These are phyloP conservation scores for Psammodynastes pulverulentus DNA, from an alignment of 2,113 vertebrate species.

Conservation along the genomic window DNA sequence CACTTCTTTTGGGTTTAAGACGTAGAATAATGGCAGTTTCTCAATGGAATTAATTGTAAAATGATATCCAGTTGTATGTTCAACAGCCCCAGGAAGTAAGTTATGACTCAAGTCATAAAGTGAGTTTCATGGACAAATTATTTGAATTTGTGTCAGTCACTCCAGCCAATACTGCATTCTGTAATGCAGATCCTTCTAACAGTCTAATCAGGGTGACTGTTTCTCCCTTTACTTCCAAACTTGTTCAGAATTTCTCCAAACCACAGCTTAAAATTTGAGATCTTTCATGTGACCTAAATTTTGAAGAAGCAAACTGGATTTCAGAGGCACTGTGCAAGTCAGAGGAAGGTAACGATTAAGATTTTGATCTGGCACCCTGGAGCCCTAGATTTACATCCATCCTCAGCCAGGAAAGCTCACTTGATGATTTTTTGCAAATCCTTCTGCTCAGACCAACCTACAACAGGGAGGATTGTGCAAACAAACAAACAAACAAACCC, in stretches of 20 bases:
- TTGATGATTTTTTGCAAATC: not conserved
- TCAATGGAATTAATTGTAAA: not conserved
- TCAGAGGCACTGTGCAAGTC: not conserved
- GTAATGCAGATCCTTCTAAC: not conserved
- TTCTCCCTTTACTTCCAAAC: not conserved
- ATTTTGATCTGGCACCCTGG: not conserved
- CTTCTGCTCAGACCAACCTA: not conserved
- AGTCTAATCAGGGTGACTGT: not conserved
- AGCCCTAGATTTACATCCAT: not conserved
- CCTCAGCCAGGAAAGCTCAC: not conserved
- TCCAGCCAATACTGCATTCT: not conserved
- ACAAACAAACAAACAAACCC: not conserved
- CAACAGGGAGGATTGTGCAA: not conserved
- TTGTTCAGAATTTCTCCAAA: not conserved
- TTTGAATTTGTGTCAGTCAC: not conserved
- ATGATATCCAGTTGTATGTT: not conserved
- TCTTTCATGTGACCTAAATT: not conserved
- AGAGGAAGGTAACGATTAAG: not conserved
- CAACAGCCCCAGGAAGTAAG: not conserved
- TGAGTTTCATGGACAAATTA: not conserved
- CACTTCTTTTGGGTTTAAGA: not conserved
- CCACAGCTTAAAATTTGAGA: not conserved
- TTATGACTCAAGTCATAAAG: not conserved
- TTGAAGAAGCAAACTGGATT: not conserved
- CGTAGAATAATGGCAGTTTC: not conserved